Conservation (phyloP, 1,140 invertebrate genomes). For the Diprion similis region DNA sequence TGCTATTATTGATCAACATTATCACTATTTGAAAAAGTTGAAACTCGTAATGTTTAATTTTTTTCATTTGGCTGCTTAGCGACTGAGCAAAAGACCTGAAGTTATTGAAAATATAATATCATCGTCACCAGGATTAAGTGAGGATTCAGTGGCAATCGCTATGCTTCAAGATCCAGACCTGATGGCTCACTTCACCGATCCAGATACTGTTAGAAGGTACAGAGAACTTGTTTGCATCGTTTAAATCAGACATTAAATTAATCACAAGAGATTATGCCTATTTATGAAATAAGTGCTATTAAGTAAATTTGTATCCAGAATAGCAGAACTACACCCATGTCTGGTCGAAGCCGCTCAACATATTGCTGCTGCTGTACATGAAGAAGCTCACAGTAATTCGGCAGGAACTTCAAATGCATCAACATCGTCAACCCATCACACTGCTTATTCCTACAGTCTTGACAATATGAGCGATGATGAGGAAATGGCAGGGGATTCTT, state of each 20-base stretch:
- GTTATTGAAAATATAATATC: conserved; percentile 65
- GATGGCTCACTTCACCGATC: conserved; percentile 62
- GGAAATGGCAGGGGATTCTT: conserved; percentile 65
- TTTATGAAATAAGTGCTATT: conserved; percentile 13
- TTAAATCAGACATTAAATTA: neutral
- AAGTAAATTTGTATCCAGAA: conserved; percentile 40
- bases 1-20: too few relatives aligned
- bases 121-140: conserved; percentile 58
- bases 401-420: conserved; percentile 45
- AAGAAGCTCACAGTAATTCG: conserved; percentile 53
- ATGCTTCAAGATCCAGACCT: conserved; percentile 67
- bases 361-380: conserved; percentile 62
- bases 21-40: too few relatives aligned
- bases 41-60: neutral
- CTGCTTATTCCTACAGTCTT: conserved; percentile 59
- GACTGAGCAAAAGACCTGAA: conserved; percentile 61
- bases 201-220: conserved; percentile 60
- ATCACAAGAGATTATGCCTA: neutral
- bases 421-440: conserved; percentile 37
- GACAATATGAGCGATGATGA: conserved; percentile 65
- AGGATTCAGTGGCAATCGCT: conserved; percentile 65
- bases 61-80: conserved; percentile 44
- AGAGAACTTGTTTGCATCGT: conserved; percentile 4
- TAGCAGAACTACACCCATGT: conserved; percentile 61
- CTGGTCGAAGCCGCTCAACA: conserved; percentile 62